Percentiles rank a stretch among this genome's conserved stretches.
phyloP scores from a whole-genome alignment of 2,113 vertebrate genomes.

The Pristiophorus japonicus region DNA sequence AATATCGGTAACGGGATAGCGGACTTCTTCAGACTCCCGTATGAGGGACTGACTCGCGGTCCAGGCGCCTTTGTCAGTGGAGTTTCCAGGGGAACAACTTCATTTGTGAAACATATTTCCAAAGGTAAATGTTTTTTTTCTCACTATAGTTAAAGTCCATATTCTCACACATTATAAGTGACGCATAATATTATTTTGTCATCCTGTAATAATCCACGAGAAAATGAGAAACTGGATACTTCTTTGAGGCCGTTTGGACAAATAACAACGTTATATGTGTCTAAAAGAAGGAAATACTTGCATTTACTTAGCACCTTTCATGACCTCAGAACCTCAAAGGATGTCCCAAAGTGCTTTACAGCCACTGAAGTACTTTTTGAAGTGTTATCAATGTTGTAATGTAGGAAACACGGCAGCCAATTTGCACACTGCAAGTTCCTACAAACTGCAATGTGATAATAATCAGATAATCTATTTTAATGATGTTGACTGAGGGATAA shows the following conservation, averaged over 20 bases:
- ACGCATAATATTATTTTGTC: background rate
- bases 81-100: slow-evolving; percentile 89
- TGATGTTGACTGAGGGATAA: no score
- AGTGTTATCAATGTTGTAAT: no score
- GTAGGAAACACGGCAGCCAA: no score
- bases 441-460: no score
- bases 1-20: slow-evolving; percentile 89
- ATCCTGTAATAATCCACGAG: background rate
- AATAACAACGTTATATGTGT: background rate
- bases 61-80: slow-evolving; percentile 96
- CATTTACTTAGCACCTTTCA: no score
- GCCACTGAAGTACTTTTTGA: no score
- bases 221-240: background rate
- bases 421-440: no score
- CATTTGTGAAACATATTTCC: slow-evolving; percentile 95
- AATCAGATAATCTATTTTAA: no score
- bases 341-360: no score
- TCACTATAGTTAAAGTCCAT: background rate
- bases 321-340: no score
- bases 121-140: slow-evolving; percentile 70
- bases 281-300: no score
- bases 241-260: background rate
- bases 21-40: slow-evolving; percentile 91
- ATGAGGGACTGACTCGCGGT: slow-evolving; percentile 90
- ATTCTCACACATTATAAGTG: background rate